These are phyloP conservation scores for Drosophila grimshawi DNA, from an alignment of 1,140 invertebrate genomes.

Conservation along the genomic window DNA sequence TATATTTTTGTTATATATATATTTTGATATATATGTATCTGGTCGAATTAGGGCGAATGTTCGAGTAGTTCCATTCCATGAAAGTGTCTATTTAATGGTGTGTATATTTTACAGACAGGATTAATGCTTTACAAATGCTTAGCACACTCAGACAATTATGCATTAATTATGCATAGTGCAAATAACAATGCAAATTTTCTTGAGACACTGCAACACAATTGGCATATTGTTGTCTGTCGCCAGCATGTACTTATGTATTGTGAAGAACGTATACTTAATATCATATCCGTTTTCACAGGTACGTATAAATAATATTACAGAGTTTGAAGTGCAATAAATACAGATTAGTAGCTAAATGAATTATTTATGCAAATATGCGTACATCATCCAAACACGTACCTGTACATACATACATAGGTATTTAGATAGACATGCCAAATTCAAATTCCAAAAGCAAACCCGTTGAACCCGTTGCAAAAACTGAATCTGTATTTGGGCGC, in stretches of 20 bases:
- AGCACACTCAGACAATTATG: too few species aligned
- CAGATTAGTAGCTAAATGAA: background rate
- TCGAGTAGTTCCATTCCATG: too few species aligned
- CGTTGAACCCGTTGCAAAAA: conserved; percentile 64
- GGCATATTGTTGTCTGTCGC: too few species aligned
- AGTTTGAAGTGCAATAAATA: background rate
- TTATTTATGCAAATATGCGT: conserved; percentile 2
- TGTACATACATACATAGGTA: conserved; percentile 1
- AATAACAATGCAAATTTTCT: too few species aligned
- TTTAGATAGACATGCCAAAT: conserved; percentile 39
- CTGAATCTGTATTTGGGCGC: conserved; percentile 49
- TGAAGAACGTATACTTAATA: background rate
- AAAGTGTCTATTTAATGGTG: too few species aligned
- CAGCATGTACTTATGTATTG: background rate
- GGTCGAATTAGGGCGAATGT: too few species aligned
- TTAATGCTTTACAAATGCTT: too few species aligned
- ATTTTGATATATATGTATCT: too few species aligned
- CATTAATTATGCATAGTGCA: too few species aligned
- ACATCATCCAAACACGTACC: background rate
- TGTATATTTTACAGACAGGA: too few species aligned
- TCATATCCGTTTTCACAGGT: background rate
- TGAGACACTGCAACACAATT: too few species aligned
- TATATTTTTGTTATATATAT: too few species aligned
- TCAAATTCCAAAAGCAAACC: conserved; percentile 65
- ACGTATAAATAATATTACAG: background rate